Base-by-base conservation (phyloP, 2,113 vertebrate genomes). In the Charadrius vociferus region DNA sequence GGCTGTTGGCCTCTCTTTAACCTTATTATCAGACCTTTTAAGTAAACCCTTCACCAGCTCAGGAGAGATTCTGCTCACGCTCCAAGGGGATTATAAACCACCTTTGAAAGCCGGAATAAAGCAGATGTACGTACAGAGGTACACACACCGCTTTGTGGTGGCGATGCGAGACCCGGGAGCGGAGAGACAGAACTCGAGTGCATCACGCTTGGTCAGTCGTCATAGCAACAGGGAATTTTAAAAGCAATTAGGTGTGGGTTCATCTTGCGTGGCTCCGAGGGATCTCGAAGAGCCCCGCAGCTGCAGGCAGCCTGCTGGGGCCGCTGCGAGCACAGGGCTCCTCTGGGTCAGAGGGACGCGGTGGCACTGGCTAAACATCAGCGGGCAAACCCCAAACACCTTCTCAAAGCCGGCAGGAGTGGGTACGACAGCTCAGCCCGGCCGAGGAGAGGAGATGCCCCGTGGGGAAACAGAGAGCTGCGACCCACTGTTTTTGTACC, bases 1-100 rank as follows among this genome's bases (percentile, higher is more conserved):
- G 16, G 49, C 82, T 86, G 63, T 7, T 83, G 92, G 79, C 92
- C 92, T 91, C 80, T 75, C 72, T 71, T 94, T 75, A 83, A 75
- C 94, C 72, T 88, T 58, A 55, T 81, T 37, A 68, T 32, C 61
- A 89, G 92, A 39, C 73, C 86, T 92, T 58, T 45, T 47, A 30
- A 79, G 55, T 27, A 75, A 84, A 67, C 8, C 65, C 52, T 84
- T 56, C 67, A 6, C 37, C 65, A 58, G 88, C 95, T 94, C 53
- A 82, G 83, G 12, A 61, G 30, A 37, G 77, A 95, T 81, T 45
- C 94, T 4, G 12, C 81, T 87, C 66, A 56, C 0, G 6, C 89
- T 58, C 68, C 81, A 8, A 17, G 36, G 75, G 86, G 93, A 81
- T 72, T 68, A 56, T 12, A 52, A 56, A 26, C 21, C 75, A n/a